These are phyloP conservation scores for Nymphalis io DNA, from an alignment of 1,140 invertebrate genomes.

Conservation along the genomic window DNA sequence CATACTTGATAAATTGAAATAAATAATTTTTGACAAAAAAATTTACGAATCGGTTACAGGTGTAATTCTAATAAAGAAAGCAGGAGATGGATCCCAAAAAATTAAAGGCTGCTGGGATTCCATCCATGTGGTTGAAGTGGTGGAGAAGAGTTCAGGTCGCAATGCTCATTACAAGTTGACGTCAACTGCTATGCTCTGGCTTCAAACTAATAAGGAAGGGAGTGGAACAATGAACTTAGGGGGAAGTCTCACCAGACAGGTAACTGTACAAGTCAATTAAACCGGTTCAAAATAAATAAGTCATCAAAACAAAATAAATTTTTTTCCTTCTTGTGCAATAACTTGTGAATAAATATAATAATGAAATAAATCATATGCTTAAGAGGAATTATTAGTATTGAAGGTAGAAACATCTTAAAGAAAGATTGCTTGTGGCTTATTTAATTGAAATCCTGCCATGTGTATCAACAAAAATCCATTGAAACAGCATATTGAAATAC, in stretches of 20 bases:
- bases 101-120: conserved; percentile 99
- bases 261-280: conserved; percentile 54
- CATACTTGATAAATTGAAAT: no score
- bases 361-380: no score
- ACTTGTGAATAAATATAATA: no score
- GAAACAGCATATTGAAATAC: no score
- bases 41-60: conserved; percentile 83
- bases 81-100: conserved; percentile 96
- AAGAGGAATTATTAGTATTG: no score
- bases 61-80: conserved; percentile 99
- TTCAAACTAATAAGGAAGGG: conserved; percentile 97
- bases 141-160: conserved; percentile 96
- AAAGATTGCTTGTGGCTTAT: no score
- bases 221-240: conserved; percentile 99
- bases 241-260: conserved; percentile 98
- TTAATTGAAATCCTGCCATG: no score
- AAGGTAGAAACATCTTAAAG: no score
- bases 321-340: no score
- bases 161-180: conserved; percentile 99
- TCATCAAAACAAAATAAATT: no score
- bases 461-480: no score
- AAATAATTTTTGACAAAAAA: no score
- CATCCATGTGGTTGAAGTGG: conserved; percentile 99
- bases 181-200: conserved; percentile 99
- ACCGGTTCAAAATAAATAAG: not conserved